phyloP scores from a whole-genome alignment of 1,140 invertebrate genomes.

The Trinorchestia longiramus region DNA sequence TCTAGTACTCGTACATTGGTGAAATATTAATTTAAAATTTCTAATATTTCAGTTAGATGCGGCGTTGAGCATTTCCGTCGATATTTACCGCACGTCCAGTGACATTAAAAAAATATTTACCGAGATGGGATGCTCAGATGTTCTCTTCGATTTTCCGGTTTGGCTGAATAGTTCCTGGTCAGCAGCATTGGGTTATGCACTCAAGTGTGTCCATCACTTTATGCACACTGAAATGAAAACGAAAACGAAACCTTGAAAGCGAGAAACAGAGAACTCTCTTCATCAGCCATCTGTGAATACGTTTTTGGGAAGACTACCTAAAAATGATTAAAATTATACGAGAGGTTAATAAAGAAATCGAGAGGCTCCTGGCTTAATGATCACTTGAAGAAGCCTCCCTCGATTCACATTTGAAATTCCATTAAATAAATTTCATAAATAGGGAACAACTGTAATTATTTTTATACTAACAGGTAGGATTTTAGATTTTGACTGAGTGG shows the following conservation, averaged over 20 bases:
- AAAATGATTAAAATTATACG: too few species aligned
- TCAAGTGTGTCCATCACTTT: not conserved
- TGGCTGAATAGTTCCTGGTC: not conserved
- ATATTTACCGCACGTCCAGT: not conserved
- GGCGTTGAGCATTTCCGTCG: not conserved
- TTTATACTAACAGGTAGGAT: too few species aligned
- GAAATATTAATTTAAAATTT: not conserved
- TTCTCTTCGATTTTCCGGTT: not conserved
- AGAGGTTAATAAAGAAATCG: too few species aligned
- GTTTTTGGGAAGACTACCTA: too few species aligned
- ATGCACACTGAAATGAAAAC: not conserved
- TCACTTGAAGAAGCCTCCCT: too few species aligned
- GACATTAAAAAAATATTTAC: not conserved
- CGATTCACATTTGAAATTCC: too few species aligned
- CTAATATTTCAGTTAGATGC: not conserved
- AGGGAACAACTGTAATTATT: too few species aligned
- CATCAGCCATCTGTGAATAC: not conserved
- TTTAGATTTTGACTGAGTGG: too few species aligned
- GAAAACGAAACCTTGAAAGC: not conserved
- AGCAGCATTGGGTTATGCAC: not conserved
- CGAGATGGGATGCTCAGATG: not conserved
- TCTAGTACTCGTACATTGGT: not conserved
- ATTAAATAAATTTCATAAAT: too few species aligned
- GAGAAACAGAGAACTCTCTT: not conserved
- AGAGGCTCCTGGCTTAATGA: too few species aligned